Base-by-base conservation (phyloP, 2,113 vertebrate species). In the Xerus inauris region DNA sequence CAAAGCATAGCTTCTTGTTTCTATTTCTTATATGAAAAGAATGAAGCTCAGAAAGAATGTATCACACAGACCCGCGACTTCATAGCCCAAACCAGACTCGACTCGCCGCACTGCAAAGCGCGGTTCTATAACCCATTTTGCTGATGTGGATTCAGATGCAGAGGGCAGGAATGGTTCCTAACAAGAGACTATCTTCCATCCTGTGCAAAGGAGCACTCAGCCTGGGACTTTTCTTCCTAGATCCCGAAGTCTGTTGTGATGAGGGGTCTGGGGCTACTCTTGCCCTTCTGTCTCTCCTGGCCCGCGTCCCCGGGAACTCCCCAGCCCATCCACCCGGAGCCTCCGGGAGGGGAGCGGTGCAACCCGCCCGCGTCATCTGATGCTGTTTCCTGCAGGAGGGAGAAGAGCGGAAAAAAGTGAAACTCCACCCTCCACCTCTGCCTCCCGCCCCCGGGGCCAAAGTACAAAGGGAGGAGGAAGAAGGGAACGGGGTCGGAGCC, bases 321-420 rank as follows among this genome's bases (percentile, higher is more conserved):
- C 95, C 14, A 14, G 69, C 40, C 51, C 69, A 13, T 92, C 47
- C 40, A n/a, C 73, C 75, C 38, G 57, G 73, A 95, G 96, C 89
- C 95, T 84, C 95, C 87, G 89, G 79, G 95, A 77, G 94, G 95
- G 96, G 97, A 96, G 92, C 93, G 85, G 91, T 90, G 85, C 95
- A 65, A 75, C 81, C 89, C 64, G 94, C 69, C 57, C 94, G 96
- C 98, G 98, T 98, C 98, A 98, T 98, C 98, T 98, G 98, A 98
- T 98, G 97, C 98, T 97, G 98, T 97, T 98, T 98, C 98, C 98
- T 98, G 97, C 96, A 92, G 90, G 93, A 97, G 94, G 76, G 97
- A 97, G 97, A 97, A 97, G 97, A 97, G 98, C 98, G 98, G 97
- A 98, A 97, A 98, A 98, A 98, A 97, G 98, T 96, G 97, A 98